Percentiles rank a stretch among this genome's conserved stretches.
Evolutionary conservation across 1,140 invertebrate species (phyloP).

Genomic region (Heterodera schachtii): DNA sequence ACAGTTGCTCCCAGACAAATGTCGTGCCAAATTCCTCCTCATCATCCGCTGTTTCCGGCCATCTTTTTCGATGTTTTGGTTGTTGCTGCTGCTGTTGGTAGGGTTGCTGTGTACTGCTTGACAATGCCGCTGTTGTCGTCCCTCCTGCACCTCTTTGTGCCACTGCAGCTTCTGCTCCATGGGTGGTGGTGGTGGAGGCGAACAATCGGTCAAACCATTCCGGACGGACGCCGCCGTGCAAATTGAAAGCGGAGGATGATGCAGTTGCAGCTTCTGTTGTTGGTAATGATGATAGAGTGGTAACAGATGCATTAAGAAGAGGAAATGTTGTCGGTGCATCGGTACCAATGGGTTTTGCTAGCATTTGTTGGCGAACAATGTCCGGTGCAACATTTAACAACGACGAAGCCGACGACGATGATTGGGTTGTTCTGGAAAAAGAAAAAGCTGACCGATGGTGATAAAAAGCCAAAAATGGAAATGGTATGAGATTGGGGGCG

Average conservation of each 20-base stretch:
- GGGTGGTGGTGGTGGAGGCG: neutral
- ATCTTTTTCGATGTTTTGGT: neutral
- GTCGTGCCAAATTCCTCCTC: neutral
- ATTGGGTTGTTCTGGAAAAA: too few species aligned
- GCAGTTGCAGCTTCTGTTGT: too few species aligned
- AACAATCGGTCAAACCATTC: neutral
- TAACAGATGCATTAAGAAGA: constrained; percentile 70
- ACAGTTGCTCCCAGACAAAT: neutral
- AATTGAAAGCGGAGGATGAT: neutral
- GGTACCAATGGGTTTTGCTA: too few species aligned
- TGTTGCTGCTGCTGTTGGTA: neutral
- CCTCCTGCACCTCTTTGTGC: neutral
- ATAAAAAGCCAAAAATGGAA: too few species aligned
- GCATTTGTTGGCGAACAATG: too few species aligned
- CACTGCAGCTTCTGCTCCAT: neutral
- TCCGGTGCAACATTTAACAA: too few species aligned
- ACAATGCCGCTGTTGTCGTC: neutral
- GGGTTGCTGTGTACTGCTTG: neutral
- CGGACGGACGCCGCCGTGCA: neutral
- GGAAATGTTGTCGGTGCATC: constrained; percentile 70
- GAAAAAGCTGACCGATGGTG: too few species aligned
- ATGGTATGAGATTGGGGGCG: too few species aligned
- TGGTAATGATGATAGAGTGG: too few species aligned
- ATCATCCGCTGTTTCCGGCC: neutral
- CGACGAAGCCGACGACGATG: too few species aligned